Conservation (phyloP, 2,888 invertebrate genomes). For the Adela reaumurella region DNA sequence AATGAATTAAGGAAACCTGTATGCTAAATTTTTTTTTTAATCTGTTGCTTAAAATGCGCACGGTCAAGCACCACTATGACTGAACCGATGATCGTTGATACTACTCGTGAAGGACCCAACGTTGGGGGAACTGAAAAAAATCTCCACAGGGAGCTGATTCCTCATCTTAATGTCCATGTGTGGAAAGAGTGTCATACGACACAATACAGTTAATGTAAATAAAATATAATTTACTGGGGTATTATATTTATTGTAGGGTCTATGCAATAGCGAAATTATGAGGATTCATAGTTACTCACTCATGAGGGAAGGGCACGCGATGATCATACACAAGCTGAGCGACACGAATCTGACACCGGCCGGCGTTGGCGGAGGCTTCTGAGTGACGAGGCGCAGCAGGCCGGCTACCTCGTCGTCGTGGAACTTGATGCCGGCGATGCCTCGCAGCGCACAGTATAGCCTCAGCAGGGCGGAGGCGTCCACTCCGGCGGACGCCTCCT, state of each 20-base stretch:
- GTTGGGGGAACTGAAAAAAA: no score
- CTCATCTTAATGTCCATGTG: no score
- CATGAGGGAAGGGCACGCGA: conserved; percentile 87
- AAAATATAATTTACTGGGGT: neutral
- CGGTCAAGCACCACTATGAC: no score
- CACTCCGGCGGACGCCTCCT: conserved; percentile 65
- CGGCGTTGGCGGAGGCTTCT: conserved; percentile 84
- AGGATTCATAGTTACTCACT: no score
- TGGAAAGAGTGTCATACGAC: neutral
- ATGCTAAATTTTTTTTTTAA: no score
- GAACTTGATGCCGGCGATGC: conserved; percentile 88
- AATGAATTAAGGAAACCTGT: no score
- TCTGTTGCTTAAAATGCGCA: no score
- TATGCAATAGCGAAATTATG: no score
- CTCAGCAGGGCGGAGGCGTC: conserved; percentile 87
- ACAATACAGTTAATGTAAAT: neutral
- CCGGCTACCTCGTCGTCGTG: conserved; percentile 88
- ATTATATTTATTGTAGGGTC: no score
- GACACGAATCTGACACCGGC: conserved; percentile 92
- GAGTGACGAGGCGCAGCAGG: conserved; percentile 80
- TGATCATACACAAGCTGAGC: conserved; percentile 88
- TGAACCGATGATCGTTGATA: no score
- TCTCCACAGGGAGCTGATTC: no score
- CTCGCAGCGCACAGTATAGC: conserved; percentile 87
- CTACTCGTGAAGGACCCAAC: no score